A percentile compares a stretch with the other conserved stretches of the same genome.
Evolutionary conservation across 2,888 invertebrate species (phyloP).

Genomic region (Meghimatium bilineatum): DNA sequence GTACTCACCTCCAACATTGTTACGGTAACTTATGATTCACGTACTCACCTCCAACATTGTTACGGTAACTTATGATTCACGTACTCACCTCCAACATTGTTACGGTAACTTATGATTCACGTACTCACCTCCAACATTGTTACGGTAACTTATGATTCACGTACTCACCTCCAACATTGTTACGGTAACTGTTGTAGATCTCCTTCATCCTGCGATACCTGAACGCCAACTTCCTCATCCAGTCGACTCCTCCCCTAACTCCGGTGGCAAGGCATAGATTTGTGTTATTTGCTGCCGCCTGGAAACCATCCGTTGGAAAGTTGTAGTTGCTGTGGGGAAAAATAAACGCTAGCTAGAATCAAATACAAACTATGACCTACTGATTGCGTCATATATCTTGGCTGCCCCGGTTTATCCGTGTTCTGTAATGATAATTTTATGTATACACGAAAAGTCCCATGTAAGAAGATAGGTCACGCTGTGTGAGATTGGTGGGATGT

Average conservation of each 20-base stretch:
- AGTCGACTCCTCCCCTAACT: constrained; percentile 96
- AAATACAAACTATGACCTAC: too few relatives aligned
- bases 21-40: constrained; percentile 75
- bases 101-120: too few relatives aligned
- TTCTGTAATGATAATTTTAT: too few relatives aligned
- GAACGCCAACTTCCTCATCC: constrained; percentile 98
- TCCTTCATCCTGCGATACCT: constrained; percentile 96
- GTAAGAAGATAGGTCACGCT: too few relatives aligned
- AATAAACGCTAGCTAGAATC: too few relatives aligned
- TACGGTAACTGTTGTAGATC: constrained; percentile 92
- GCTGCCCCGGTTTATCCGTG: too few relatives aligned
- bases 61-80: too few relatives aligned
- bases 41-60: too few relatives aligned
- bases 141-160: constrained; percentile 49
- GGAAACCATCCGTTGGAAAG: constrained; percentile 95
- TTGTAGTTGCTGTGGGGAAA: constrained; percentile 91
- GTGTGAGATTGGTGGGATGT: too few relatives aligned
- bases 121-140: neutral
- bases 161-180: constrained; percentile 81
- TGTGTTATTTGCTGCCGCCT: constrained; percentile 83
- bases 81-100: too few relatives aligned
- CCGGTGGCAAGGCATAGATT: constrained; percentile 84
- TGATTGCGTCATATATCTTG: too few relatives aligned
- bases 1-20: neutral
- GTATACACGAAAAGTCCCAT: too few relatives aligned